Percentiles rank a stretch among this genome's conserved stretches.
These are phyloP conservation scores for Branchellion lobata DNA, from an alignment of 2,888 invertebrate genomes.

Conservation along the genomic window DNA sequence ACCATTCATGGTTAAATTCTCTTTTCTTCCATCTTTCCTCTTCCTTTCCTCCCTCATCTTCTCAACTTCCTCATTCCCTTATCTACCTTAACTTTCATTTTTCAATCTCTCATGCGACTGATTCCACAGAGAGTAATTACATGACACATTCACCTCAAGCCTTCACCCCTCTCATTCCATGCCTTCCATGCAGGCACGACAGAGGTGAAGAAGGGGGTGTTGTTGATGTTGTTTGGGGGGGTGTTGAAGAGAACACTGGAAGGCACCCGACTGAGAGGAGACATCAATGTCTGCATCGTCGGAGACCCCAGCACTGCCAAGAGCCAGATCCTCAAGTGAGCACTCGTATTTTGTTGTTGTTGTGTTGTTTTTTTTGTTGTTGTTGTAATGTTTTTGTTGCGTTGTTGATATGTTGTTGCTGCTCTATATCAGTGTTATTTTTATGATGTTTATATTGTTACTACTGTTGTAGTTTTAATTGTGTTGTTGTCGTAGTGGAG, in stretches of 20 bases:
- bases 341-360: not conserved
- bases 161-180: not conserved
- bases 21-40: too few species aligned
- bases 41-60: too few species aligned
- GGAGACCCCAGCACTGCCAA: slow-evolving; percentile 99
- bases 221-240: slow-evolving; percentile 94
- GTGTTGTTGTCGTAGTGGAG: not conserved
- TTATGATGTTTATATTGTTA: not conserved
- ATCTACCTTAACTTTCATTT: too few species aligned
- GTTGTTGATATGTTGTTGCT: too few species aligned
- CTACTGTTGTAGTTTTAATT: too few species aligned
- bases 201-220: slow-evolving; percentile 83
- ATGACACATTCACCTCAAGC: too few species aligned
- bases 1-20: slow-evolving; percentile 87
- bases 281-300: slow-evolving; percentile 94
- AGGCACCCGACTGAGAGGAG: slow-evolving; percentile 87
- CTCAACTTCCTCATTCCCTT: too few species aligned
- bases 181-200: slow-evolving; percentile 70
- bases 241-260: slow-evolving; percentile 90
- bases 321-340: slow-evolving; percentile 89
- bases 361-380: too few species aligned
- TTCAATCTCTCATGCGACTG: too few species aligned
- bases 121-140: too few species aligned
- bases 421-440: not conserved
- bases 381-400: too few species aligned